Percentiles rank a stretch among this genome's conserved stretches.
phyloP scores from a whole-genome alignment of 1,140 invertebrate species.

The Cyclina sinensis region DNA sequence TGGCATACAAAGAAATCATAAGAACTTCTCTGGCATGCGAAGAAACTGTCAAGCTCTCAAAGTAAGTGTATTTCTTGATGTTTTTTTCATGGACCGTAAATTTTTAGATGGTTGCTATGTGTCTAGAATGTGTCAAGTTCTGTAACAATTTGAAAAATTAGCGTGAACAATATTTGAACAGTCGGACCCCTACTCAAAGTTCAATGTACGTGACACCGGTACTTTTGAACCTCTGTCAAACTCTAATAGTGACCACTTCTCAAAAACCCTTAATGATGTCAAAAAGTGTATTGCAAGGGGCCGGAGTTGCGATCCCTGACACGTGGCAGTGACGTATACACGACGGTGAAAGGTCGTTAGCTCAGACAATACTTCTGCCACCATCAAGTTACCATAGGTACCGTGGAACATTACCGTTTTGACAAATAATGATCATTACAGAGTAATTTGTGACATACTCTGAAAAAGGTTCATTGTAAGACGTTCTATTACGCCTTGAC shows the following conservation, averaged over 20 bases:
- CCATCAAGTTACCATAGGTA: conserved; percentile 50
- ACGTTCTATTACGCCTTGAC: conserved; percentile 13
- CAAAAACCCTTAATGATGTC: conserved; percentile 47
- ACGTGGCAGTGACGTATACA: conserved; percentile 68
- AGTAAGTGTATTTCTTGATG: too few relatives aligned
- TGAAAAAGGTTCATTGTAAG: conserved; percentile 27
- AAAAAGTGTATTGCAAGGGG: conserved; percentile 7
- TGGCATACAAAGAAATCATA: too few relatives aligned
- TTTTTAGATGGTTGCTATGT: too few relatives aligned
- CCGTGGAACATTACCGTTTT: neutral
- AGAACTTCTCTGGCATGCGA: too few relatives aligned
- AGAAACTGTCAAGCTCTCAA: too few relatives aligned
- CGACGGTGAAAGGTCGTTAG: conserved; percentile 48
- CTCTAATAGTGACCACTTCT: conserved; percentile 41
- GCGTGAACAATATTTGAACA: conserved; percentile 48
- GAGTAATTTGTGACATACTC: conserved; percentile 52
- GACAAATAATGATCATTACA: conserved; percentile 50
- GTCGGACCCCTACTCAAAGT: neutral
- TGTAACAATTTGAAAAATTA: conserved; percentile 6
- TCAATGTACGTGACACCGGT: neutral
- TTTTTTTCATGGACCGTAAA: too few relatives aligned
- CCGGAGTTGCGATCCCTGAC: conserved; percentile 31
- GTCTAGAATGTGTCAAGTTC: neutral
- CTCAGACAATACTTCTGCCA: conserved; percentile 33
- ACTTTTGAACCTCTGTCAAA: conserved; percentile 1